Conservation (phyloP, 2,113 vertebrate species). For the Amblyopsis rosae region DNA sequence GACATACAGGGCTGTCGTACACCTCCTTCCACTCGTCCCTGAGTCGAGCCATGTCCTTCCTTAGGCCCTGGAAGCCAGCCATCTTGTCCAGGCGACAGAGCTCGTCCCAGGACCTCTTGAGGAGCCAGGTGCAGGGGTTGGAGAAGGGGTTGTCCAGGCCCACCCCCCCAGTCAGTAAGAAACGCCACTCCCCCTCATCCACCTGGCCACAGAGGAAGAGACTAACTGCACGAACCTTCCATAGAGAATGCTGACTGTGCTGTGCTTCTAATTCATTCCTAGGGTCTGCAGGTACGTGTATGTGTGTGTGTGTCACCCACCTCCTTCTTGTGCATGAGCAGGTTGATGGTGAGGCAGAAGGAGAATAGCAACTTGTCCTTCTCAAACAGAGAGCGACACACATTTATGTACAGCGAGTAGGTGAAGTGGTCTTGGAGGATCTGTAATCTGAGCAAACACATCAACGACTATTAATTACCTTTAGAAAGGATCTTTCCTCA, state of each 20-base stretch:
- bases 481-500: not conserved
- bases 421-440: constrained; percentile 89
- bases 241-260: too few relatives aligned
- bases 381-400: constrained; percentile 90
- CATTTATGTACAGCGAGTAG: constrained; percentile 84
- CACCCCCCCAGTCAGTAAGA: constrained; percentile 87
- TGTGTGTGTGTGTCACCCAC: constrained; percentile 63
- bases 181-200: constrained; percentile 83
- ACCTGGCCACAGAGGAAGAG: constrained; percentile 66
- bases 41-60: constrained; percentile 72
- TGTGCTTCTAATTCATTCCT: too few relatives aligned
- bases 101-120: constrained; percentile 88
- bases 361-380: constrained; percentile 94
- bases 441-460: constrained; percentile 72
- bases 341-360: constrained; percentile 85
- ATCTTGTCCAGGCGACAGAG: constrained; percentile 83
- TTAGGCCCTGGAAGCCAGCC: constrained; percentile 73
- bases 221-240: not conserved
- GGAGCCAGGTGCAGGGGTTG: constrained; percentile 86
- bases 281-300: not conserved
- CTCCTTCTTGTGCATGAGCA: constrained; percentile 77
- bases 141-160: constrained; percentile 84
- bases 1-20: constrained; percentile 84
- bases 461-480: not conserved
- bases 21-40: constrained; percentile 85